Evolutionary conservation across 2,113 vertebrate species (phyloP).

Genomic region (Trematocara zebra): DNA sequence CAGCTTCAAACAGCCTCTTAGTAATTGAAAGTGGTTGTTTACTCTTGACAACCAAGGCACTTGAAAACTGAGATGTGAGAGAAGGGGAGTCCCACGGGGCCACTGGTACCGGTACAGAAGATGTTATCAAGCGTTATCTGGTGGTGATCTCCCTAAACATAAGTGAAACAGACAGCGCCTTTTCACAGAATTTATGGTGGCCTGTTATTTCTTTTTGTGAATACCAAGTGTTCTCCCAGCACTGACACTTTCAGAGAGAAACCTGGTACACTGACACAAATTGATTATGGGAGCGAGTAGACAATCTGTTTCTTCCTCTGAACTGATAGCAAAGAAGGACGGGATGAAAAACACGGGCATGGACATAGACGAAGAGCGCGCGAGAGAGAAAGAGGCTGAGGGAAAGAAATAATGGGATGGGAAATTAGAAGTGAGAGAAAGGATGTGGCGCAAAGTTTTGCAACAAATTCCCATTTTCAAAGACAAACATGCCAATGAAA

Average conservation of each 20-base stretch:
- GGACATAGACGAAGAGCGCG: not conserved
- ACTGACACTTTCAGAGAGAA: conserved; percentile 45
- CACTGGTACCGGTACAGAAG: conserved; percentile 3
- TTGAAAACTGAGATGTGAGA: not conserved
- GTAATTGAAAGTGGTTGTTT: not conserved
- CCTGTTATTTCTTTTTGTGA: conserved; percentile 59
- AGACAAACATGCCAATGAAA: conserved; percentile 55
- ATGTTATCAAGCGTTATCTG: conserved; percentile 46
- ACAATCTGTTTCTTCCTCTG: conserved; percentile 58
- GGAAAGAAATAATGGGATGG: conserved; percentile 5
- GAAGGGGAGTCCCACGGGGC: not conserved
- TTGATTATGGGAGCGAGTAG: conserved; percentile 53
- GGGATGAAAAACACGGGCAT: conserved; percentile 1
- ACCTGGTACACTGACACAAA: conserved; percentile 58
- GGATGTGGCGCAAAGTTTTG: conserved; percentile 1
- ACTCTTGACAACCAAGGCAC: not conserved
- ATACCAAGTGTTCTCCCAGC: conserved; percentile 48
- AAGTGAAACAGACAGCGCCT: conserved; percentile 38
- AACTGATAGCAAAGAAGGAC: conserved; percentile 43
- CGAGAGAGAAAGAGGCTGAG: not conserved
- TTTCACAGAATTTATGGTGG: conserved; percentile 52
- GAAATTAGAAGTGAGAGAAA: not conserved
- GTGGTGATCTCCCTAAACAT: conserved; percentile 34
- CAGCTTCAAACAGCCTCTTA: not conserved
- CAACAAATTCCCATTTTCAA: conserved; percentile 40